phyloP scores from a whole-genome alignment of 92 coral and sea anemone genomes.

The Scolanthus callimorphus region DNA sequence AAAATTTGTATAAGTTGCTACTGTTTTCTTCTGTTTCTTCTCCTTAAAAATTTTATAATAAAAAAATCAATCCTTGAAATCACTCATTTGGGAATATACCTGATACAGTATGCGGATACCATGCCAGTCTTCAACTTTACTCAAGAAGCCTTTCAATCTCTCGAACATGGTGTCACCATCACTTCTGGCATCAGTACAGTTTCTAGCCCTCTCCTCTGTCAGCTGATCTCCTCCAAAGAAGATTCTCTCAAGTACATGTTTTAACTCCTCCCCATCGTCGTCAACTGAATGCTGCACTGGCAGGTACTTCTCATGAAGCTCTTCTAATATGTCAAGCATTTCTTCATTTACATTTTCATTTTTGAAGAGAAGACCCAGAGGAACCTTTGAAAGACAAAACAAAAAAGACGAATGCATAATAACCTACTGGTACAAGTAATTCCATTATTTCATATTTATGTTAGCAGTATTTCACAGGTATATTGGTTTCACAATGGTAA shows the following conservation, averaged over 20 bases:
- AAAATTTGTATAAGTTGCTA: too few relatives aligned
- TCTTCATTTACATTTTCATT: conserved; percentile 42
- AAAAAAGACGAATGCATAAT: too few relatives aligned
- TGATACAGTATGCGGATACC: conserved; percentile 35
- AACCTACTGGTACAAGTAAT: too few relatives aligned
- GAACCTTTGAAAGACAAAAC: conserved; percentile 48
- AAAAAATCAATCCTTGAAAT: too few relatives aligned
- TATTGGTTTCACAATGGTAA: too few relatives aligned
- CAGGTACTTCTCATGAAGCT: conserved; percentile 34
- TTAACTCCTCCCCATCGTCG: background rate
- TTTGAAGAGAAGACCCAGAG: conserved; percentile 36
- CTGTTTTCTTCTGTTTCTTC: too few relatives aligned
- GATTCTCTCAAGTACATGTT: conserved; percentile 15
- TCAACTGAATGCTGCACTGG: conserved; percentile 9
- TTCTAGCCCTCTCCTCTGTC: conserved; percentile 24
- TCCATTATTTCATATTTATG: too few relatives aligned
- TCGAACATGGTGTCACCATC: conserved; percentile 30
- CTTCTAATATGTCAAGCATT: conserved; percentile 42
- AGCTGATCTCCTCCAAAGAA: conserved; percentile 40
- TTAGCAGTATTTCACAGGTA: too few relatives aligned
- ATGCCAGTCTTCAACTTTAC: conserved; percentile 56
- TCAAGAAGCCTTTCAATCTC: conserved; percentile 30
- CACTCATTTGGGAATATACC: too few relatives aligned
- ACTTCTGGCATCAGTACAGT: conserved; percentile 12
- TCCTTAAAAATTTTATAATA: too few relatives aligned